Base-by-base conservation (phyloP, 2,797 vertebrate genomes). In the Microctenopoma stevenorrisi region DNA sequence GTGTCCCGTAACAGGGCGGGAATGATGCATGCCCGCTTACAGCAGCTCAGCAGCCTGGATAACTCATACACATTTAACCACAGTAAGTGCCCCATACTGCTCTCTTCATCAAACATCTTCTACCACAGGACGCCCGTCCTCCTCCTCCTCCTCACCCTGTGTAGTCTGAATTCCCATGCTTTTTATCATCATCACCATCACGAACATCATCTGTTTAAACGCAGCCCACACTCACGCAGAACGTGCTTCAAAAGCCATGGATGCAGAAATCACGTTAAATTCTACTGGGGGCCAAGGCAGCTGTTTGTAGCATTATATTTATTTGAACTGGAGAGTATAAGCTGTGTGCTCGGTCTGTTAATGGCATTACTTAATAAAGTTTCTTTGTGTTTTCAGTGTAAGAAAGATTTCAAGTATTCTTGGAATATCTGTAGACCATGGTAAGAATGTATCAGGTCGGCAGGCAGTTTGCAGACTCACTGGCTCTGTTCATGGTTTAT, bases 1-100 rank as follows among this genome's bases (percentile, higher is more conserved):
- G 97, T 99, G 96, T 98, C 97, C 94, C 98, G 98, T 95, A 98
- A 96, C 96, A 98, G 97, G 95, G 95, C 97, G 92, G 97, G 96
- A 92, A 96, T 97, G 94, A 95, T 97, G 96, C 98, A 99, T 95
- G 96, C 96, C 94, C 97, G 98, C 96, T 97, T 99, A 93, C 97
- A 99, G 91, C 98, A 98, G 94, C 96, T 99, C 95, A 97, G 95
- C 97, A 99, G 98, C 94, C 96, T 99, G 97, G 98, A 99, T 96
- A 99, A 98, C 94, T 96, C 97, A 92, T 95, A 96, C 95, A 98
- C 97, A 92, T 97, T 98, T 96, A 97, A 97, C 95, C 96, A 98
- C 96, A 97, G 97, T 98, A 96, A 98, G 97, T 93, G 72, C 47
- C 35, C 68, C 82, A 64, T 55, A 58, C 72, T 56, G 12, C 69